A percentile compares a stretch with the other conserved stretches of the same genome.
Conservation (phyloP, 37 sponge, comb jelly and placozoan genomes). For the Chondrilla cf. caribensis region DNA sequence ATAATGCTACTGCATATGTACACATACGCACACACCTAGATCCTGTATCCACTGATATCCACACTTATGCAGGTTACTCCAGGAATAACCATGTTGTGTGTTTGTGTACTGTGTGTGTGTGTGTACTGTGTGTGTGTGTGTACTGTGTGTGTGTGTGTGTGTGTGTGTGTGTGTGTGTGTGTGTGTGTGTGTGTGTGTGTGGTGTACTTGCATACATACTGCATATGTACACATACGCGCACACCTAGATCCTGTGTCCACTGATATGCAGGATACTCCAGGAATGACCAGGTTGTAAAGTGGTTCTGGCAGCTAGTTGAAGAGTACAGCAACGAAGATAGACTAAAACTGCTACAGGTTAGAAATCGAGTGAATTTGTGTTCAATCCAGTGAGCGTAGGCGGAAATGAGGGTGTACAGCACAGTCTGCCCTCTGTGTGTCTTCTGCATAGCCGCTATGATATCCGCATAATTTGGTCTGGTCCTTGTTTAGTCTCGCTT, state of each 20-base stretch:
- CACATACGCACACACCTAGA: background rate
- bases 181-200: slow-evolving; percentile 16
- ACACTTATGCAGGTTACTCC: slow-evolving; percentile 67
- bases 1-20: background rate
- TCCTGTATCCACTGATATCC: too few relatives aligned
- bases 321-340: slow-evolving; percentile 75
- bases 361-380: too few relatives aligned
- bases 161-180: slow-evolving; percentile 26
- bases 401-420: too few relatives aligned
- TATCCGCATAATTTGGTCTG: too few relatives aligned
- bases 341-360: slow-evolving; percentile 84
- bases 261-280: slow-evolving; percentile 54
- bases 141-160: slow-evolving; percentile 27
- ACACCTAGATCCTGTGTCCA: background rate
- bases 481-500: too few relatives aligned
- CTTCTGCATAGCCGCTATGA: too few relatives aligned
- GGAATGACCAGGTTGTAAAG: slow-evolving; percentile 60
- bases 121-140: slow-evolving; percentile 24
- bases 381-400: too few relatives aligned
- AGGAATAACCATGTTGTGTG: slow-evolving; percentile 20
- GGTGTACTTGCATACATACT: background rate
- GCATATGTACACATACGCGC: background rate
- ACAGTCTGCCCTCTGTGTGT: too few relatives aligned
- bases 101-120: slow-evolving; percentile 14
- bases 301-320: slow-evolving; percentile 87